Evolutionary conservation across 2,888 invertebrate genomes (phyloP), one percentile per base, ranked within the genome.

Genomic region (Laothoe populi): DNA sequence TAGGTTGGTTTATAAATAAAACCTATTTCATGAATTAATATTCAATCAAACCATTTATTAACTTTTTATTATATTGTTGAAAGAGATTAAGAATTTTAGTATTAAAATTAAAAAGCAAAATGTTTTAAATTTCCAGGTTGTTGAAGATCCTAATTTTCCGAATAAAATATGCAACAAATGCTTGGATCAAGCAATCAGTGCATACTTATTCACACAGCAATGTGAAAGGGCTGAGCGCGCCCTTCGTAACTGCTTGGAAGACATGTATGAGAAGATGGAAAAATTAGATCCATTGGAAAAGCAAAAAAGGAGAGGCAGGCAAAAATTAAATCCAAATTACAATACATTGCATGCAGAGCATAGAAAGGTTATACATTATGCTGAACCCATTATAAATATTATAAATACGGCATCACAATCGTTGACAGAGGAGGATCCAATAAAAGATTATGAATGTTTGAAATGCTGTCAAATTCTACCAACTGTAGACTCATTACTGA

Each of bases 121-220:
- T n/a, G n/a, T 4, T 8, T 57, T 42, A 58, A 2, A 38, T 61
- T 87, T 90, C 38, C 86, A 91, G 92, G 77, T 86, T 0, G 63
- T 57, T 0, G 71, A 80, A 38, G 85, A 90, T 62, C 71, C 75
- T 26, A 82, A 88, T 60, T 83, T 87, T 38, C 92, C 92, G 0
- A 81, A 82, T 44, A 88, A 83, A 74, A 86, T 92, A 63, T 92
- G 92, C 63, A 70, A 81, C 1, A 83, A 73, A 64, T 92, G 92
- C 53, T 48, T 90, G 0, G 79, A 91, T 42, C 77, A 72, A 57
- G 80, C 86, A 4, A 77, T 90, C 0, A 79, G 71, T 1, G 81
- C 87, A 7, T 92, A 92, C 61, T 70, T 92, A 11, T 92, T 92
- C 63, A 77, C 83, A 0, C 92, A 92, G 60, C 90, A 91, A 49